Conservation (phyloP, 1,140 invertebrate genomes). For the Lasioglossum baleicum region DNA sequence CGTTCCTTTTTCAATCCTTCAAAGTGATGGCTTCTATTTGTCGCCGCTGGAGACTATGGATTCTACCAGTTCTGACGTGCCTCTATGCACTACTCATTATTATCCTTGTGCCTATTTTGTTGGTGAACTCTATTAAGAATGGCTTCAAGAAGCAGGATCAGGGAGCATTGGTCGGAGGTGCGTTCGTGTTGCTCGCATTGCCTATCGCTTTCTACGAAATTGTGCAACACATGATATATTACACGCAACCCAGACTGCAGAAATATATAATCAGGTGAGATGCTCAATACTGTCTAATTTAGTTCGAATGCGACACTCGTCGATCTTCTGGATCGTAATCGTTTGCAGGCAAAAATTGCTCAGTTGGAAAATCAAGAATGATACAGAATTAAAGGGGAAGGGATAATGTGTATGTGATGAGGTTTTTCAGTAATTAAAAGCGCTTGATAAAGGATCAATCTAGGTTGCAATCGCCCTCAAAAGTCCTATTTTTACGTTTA, state of each 20-base stretch:
- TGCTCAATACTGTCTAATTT: neutral
- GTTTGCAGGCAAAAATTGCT: too few species aligned
- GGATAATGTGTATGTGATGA: too few species aligned
- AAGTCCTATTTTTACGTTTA: too few species aligned
- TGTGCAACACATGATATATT: slow-evolving; percentile 95
- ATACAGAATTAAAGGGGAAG: too few species aligned
- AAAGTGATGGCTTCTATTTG: slow-evolving; percentile 79
- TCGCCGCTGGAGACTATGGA: slow-evolving; percentile 92
- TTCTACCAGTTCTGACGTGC: slow-evolving; percentile 89
- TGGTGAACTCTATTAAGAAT: slow-evolving; percentile 87
- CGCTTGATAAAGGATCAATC: too few species aligned
- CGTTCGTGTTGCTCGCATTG: slow-evolving; percentile 93
- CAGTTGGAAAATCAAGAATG: too few species aligned
- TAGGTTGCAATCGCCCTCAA: too few species aligned
- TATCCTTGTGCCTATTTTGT: slow-evolving; percentile 90
- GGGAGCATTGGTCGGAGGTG: slow-evolving; percentile 91
- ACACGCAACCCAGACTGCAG: slow-evolving; percentile 94
- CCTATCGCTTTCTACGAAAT: slow-evolving; percentile 97
- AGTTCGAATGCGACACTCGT: neutral
- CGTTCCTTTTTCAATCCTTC: slow-evolving; percentile 44
- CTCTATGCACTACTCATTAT: slow-evolving; percentile 90
- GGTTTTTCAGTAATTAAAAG: too few species aligned
- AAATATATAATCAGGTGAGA: slow-evolving; percentile 95
- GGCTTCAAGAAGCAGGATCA: slow-evolving; percentile 87
- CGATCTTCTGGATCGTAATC: too few species aligned